Conservation (phyloP, 1,140 invertebrate species). For the Aporrectodea caliginosa region DNA sequence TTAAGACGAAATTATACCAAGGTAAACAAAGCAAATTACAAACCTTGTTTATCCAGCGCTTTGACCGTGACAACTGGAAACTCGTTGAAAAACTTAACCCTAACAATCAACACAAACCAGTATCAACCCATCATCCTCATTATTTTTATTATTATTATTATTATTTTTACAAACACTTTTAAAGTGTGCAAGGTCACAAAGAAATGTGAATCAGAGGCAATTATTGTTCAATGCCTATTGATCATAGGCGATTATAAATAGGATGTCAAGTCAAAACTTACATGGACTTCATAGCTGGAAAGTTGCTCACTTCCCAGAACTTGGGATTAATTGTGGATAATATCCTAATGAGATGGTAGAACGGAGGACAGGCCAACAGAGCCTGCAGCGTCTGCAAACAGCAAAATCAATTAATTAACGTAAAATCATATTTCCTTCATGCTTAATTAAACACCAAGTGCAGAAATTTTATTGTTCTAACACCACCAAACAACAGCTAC, state of each 20-base stretch:
- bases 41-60: constrained; percentile 29
- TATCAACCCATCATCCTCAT: not conserved
- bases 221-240: not conserved
- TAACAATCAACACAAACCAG: no score
- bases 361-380: constrained; percentile 83
- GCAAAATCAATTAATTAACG: no score
- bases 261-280: constrained; percentile 3
- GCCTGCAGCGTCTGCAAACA: constrained; percentile 60
- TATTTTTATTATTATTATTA: not conserved
- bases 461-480: not conserved
- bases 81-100: constrained; percentile 60
- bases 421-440: no score
- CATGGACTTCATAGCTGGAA: constrained; percentile 19
- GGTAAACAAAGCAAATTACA: constrained; percentile 6
- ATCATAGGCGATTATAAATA: not conserved
- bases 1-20: no score
- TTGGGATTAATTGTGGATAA: not conserved
- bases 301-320: not conserved
- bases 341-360: constrained; percentile 52
- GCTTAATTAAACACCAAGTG: no score
- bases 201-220: not conserved
- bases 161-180: not conserved
- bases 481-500: not conserved
- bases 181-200: no score
- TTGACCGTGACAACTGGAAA: constrained; percentile 45